phyloP scores from a whole-genome alignment of 1,140 invertebrate species.

The Colletes latitarsis region DNA sequence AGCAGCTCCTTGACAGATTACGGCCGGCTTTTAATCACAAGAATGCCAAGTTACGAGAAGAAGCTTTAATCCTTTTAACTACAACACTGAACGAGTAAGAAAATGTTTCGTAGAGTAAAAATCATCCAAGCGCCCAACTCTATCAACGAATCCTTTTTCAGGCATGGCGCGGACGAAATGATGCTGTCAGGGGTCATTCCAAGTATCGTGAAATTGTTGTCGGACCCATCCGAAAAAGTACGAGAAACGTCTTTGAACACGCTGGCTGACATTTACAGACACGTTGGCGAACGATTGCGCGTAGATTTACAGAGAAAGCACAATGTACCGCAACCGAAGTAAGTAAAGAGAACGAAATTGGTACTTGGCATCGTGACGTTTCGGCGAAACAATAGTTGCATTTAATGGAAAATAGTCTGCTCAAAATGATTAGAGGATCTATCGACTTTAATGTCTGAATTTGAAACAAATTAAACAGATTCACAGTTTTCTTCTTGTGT shows the following conservation, averaged over 20 bases:
- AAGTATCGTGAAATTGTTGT: slow-evolving; percentile 91
- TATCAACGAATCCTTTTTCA: slow-evolving; percentile 75
- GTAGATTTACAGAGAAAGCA: slow-evolving; percentile 92
- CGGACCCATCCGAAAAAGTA: slow-evolving; percentile 93
- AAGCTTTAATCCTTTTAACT: slow-evolving; percentile 89
- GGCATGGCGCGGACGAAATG: slow-evolving; percentile 91
- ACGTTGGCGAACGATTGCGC: slow-evolving; percentile 94
- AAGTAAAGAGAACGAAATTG: too few species aligned
- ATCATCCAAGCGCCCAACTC: neutral
- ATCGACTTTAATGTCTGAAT: too few species aligned
- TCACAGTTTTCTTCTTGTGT: neutral
- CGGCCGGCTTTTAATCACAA: slow-evolving; percentile 90
- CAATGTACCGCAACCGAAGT: slow-evolving; percentile 90
- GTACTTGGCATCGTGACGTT: too few species aligned
- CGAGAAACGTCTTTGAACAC: slow-evolving; percentile 93
- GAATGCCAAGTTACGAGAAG: slow-evolving; percentile 93
- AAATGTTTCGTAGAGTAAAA: neutral
- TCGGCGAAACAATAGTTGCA: slow-evolving; percentile 50
- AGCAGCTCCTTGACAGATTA: slow-evolving; percentile 90
- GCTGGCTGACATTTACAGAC: slow-evolving; percentile 94
- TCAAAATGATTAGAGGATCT: too few species aligned
- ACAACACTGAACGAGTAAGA: slow-evolving; percentile 91
- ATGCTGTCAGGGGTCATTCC: slow-evolving; percentile 91
- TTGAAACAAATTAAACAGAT: neutral
- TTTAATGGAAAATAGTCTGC: too few species aligned